Evolutionary conservation across 2,113 vertebrate species (phyloP).

Genomic region (Apteryx owenii): DNA sequence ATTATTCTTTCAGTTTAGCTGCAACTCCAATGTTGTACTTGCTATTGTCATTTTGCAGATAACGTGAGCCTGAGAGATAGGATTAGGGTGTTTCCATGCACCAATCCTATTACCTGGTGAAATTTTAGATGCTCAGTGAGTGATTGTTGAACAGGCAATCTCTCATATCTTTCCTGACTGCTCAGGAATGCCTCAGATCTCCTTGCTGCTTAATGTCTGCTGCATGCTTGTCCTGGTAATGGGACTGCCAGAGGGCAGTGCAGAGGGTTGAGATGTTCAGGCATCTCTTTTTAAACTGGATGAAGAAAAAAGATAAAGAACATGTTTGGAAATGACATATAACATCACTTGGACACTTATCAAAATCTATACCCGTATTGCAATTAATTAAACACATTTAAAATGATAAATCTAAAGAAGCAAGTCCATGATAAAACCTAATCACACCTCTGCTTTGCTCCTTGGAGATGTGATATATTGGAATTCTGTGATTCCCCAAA

Average conservation of each 20-base stretch:
- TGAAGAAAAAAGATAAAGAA: background rate
- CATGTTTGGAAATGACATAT: background rate
- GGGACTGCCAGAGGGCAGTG: constrained; percentile 10
- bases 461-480: background rate
- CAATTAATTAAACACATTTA: background rate
- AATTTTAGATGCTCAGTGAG: constrained; percentile 28
- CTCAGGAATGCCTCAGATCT: constrained; percentile 29
- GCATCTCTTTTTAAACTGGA: background rate
- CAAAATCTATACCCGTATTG: background rate
- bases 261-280: background rate
- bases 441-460: background rate
- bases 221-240: background rate
- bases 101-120: background rate
- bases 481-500: background rate
- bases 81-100: background rate
- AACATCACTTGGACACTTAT: background rate
- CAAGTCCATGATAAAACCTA: background rate
- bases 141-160: constrained; percentile 48
- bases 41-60: background rate
- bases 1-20: constrained; percentile 7
- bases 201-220: background rate
- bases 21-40: background rate
- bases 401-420: background rate
- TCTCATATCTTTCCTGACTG: constrained; percentile 14
- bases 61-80: background rate